A percentile compares a stretch with the other conserved stretches of the same genome.
Evolutionary conservation across 2,113 vertebrate species (phyloP).

Genomic region (Cisticola juncidis): DNA sequence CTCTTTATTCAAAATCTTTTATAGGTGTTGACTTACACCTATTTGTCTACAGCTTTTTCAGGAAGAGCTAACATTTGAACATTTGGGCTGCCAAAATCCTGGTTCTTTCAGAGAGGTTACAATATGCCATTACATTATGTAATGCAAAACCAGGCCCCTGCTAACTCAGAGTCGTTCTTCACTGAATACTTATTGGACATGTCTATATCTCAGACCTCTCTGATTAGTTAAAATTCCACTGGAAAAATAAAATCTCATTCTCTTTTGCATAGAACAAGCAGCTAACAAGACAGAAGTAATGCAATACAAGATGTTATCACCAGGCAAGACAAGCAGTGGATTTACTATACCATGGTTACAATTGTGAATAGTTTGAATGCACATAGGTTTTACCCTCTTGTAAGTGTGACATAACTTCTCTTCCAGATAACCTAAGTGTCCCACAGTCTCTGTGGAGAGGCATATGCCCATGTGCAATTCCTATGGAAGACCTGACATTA

Average conservation of each 20-base stretch:
- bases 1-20: not conserved
- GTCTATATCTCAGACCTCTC: not conserved
- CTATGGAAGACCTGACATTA: not conserved
- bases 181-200: not conserved
- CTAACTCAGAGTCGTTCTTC: not conserved
- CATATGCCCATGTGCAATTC: not conserved
- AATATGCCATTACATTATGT: not conserved
- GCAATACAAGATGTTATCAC: not conserved
- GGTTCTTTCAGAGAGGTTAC: not conserved
- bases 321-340: not conserved
- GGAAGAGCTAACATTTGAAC: not conserved
- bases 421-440: not conserved
- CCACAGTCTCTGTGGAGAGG: not conserved
- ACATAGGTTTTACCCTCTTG: not conserved
- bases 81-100: not conserved
- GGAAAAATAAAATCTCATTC: not conserved
- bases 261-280: not conserved
- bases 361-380: not conserved
- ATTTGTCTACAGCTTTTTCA: not conserved
- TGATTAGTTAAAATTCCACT: not conserved
- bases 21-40: not conserved
- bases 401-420: not conserved
- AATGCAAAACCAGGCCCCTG: not conserved
- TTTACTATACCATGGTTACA: not conserved
- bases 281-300: not conserved